A percentile compares a stretch with the other conserved stretches of the same genome.
Evolutionary conservation across 2,797 vertebrate genomes (phyloP).

Genomic region (Enteromius thamalakanensis): DNA sequence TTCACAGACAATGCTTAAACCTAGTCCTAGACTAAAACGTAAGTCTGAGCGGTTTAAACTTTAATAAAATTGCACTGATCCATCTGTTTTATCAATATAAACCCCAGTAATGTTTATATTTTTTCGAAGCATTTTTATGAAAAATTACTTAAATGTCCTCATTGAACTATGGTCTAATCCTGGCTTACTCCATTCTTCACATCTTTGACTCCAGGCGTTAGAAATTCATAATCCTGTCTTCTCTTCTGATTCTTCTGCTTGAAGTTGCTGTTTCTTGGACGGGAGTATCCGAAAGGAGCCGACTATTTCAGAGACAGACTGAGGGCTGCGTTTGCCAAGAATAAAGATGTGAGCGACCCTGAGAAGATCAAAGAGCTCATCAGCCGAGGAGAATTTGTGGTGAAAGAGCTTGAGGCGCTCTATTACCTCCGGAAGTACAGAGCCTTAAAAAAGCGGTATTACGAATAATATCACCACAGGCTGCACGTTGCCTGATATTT

Average conservation of each 20-base stretch:
- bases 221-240: conserved; percentile 8
- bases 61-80: no score
- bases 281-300: conserved; percentile 90
- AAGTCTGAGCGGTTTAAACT: no score
- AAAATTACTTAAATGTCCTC: no score
- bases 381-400: conserved; percentile 87
- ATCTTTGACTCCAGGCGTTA: conserved; percentile 75
- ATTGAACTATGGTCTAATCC: no score
- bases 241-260: conserved; percentile 24
- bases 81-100: no score
- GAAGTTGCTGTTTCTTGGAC: conserved; percentile 90
- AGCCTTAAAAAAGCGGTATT: conserved; percentile 88
- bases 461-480: conserved; percentile 51
- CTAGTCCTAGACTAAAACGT: no score
- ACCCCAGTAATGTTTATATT: no score
- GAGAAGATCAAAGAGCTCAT: conserved; percentile 89
- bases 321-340: conserved; percentile 90
- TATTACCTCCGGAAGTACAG: conserved; percentile 90
- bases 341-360: conserved; percentile 89
- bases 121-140: no score
- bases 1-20: no score
- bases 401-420: conserved; percentile 89
- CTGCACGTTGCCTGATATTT: neutral
- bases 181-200: conserved; percentile 69
- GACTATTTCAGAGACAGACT: conserved; percentile 88